A percentile compares a stretch with the other conserved stretches of the same genome.
phyloP scores from a whole-genome alignment of 2,797 vertebrate genomes.

The Macropus fuliginosus region DNA sequence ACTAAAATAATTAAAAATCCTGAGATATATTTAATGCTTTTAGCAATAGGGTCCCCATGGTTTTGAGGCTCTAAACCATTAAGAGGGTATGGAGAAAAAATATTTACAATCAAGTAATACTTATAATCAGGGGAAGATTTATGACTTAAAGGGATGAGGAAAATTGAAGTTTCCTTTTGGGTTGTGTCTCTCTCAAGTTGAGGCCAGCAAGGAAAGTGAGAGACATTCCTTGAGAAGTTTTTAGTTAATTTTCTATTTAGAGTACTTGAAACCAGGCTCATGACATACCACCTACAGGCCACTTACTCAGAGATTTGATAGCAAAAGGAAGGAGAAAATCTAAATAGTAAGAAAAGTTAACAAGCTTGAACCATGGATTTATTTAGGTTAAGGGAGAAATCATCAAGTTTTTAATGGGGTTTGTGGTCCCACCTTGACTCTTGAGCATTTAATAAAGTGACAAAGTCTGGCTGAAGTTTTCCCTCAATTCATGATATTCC shows the following conservation, averaged over 20 bases:
- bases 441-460: neutral
- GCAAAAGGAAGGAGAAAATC: neutral
- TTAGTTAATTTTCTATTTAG: neutral
- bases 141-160: neutral
- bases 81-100: neutral
- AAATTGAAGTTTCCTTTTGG: neutral
- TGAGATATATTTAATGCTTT: neutral
- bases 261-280: neutral
- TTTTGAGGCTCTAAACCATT: neutral
- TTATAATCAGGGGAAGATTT: neutral
- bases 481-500: constrained; percentile 62
- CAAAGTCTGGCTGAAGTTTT: constrained; percentile 21
- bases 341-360: neutral
- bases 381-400: neutral
- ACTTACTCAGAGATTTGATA: constrained; percentile 29
- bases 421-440: neutral
- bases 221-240: neutral
- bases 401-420: neutral
- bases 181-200: neutral
- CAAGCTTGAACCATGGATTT: neutral
- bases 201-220: neutral
- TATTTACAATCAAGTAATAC: neutral
- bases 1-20: neutral
- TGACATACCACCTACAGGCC: neutral
- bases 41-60: neutral